Conservation (phyloP, 2,888 invertebrate genomes). For the Mechanitis messenoides region DNA sequence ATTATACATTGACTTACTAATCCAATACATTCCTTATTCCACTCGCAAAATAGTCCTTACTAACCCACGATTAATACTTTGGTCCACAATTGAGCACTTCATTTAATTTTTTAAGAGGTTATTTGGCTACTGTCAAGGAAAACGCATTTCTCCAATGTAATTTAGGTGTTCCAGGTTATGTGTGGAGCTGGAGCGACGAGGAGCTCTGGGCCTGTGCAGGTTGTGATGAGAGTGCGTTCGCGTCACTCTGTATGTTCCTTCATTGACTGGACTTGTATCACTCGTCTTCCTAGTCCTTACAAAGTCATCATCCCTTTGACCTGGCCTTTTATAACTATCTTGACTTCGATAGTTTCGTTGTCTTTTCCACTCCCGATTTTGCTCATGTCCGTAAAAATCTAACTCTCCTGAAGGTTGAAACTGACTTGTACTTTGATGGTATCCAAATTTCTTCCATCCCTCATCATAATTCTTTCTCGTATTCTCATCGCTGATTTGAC, state of each 20-base stretch:
- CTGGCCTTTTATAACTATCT: constrained; percentile 57
- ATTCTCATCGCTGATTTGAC: constrained; percentile 77
- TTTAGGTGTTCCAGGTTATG: constrained; percentile 80
- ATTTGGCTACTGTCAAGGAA: constrained; percentile 71
- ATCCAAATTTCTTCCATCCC: constrained; percentile 82
- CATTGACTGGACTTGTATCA: constrained; percentile 65
- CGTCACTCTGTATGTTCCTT: constrained; percentile 65
- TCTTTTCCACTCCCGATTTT: constrained; percentile 75
- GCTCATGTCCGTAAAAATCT: constrained; percentile 81
- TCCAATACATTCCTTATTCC: constrained; percentile 22
- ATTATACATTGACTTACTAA: constrained; percentile 22
- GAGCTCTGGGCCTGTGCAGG: constrained; percentile 71
- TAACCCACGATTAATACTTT: constrained; percentile 56
- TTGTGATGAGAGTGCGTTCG: constrained; percentile 81
- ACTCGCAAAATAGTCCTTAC: constrained; percentile 21
- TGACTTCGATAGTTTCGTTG: constrained; percentile 59
- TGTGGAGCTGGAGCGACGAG: constrained; percentile 78
- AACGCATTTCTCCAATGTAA: constrained; percentile 80
- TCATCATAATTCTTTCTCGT: constrained; percentile 79
- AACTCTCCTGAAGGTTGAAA: constrained; percentile 80
- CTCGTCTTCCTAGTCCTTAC: constrained; percentile 55
- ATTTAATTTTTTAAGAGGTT: constrained; percentile 42
- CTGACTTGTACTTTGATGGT: constrained; percentile 74
- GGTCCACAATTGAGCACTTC: constrained; percentile 74
- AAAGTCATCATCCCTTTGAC: constrained; percentile 56